Conservation (phyloP, 64 coral and sea anemone species). For the Stichodactyla mertensii region DNA sequence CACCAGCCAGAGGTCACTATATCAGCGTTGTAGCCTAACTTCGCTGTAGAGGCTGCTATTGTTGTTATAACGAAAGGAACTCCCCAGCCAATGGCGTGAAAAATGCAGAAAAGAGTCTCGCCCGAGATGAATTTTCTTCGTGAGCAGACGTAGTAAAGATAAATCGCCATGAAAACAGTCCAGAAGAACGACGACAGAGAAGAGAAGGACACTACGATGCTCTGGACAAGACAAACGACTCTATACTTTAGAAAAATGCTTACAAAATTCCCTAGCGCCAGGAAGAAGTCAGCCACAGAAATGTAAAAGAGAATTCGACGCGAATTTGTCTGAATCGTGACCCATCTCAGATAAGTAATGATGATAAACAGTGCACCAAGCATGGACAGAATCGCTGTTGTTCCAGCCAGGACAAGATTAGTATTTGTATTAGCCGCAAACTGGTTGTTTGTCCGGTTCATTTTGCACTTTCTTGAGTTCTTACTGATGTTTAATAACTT, state of each 20-base stretch:
- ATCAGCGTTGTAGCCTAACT: constrained; percentile 52
- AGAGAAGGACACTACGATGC: constrained; percentile 62
- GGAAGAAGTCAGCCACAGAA: constrained; percentile 13
- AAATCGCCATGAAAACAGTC: constrained; percentile 73
- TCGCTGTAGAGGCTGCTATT: constrained; percentile 19
- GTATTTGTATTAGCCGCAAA: neutral
- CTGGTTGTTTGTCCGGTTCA: neutral
- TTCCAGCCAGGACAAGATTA: constrained; percentile 13
- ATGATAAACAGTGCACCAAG: constrained; percentile 71
- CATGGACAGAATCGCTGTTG: constrained; percentile 50
- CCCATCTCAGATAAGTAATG: constrained; percentile 60
- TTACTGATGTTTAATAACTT: neutral
- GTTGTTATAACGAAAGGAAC: constrained; percentile 42
- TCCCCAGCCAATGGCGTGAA: constrained; percentile 65
- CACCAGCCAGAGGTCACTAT: constrained; percentile 63
- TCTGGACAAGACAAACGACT: constrained; percentile 48
- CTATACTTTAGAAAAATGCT: neutral
- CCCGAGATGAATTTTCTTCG: constrained; percentile 39
- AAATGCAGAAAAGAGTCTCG: constrained; percentile 46
- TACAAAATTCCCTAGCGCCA: constrained; percentile 6
- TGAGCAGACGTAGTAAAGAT: constrained; percentile 48
- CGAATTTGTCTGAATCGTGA: constrained; percentile 47
- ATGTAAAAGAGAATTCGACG: constrained; percentile 67
- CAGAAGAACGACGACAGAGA: constrained; percentile 85
- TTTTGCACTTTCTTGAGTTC: neutral